These are phyloP conservation scores for Drosophila mercatorum DNA, from an alignment of 2,888 invertebrate species.

Conservation along the genomic window DNA sequence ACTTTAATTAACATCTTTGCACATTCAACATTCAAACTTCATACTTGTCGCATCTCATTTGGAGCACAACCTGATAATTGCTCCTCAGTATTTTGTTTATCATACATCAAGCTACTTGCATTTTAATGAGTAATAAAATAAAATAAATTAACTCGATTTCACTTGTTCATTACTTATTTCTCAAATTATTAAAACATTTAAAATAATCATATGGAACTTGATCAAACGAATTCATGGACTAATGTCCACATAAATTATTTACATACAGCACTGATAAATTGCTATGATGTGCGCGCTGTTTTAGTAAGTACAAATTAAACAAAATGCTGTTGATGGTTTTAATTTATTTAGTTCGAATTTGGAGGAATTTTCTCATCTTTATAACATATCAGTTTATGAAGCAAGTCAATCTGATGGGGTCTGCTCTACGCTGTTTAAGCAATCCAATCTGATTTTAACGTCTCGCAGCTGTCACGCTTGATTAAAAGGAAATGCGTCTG, in stretches of 20 bases:
- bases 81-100: background rate
- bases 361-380: background rate
- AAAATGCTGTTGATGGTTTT: background rate
- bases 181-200: no score
- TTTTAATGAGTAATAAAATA: slow-evolving; percentile 2
- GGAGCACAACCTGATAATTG: background rate
- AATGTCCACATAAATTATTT: background rate
- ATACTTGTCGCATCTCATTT: background rate
- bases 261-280: background rate
- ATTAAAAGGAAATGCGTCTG: slow-evolving; percentile 58
- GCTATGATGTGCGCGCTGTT: background rate
- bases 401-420: background rate
- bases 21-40: background rate
- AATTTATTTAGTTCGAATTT: no score
- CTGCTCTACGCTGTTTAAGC: background rate
- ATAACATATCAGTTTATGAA: background rate
- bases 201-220: no score
- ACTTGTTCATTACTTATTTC: background rate
- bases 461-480: slow-evolving; percentile 47
- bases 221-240: background rate
- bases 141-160: background rate
- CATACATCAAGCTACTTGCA: background rate
- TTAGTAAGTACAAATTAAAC: background rate
- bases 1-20: background rate
- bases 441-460: background rate